phyloP scores from a whole-genome alignment of 2,113 vertebrate species.

The Hippopotamus amphibius region DNA sequence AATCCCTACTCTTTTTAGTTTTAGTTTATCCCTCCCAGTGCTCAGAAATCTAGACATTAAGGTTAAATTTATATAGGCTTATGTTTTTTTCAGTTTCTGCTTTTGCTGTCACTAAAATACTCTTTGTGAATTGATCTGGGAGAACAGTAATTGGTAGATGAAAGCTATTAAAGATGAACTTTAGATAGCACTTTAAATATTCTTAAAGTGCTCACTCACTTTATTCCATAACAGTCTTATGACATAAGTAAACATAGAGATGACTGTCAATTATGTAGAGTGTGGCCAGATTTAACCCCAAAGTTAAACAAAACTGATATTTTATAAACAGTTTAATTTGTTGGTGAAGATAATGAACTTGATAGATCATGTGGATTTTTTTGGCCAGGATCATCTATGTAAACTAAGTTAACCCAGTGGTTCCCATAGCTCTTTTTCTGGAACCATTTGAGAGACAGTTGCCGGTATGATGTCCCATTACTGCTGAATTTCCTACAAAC shows the following conservation, averaged over 20 bases:
- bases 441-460: neutral
- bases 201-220: neutral
- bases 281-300: neutral
- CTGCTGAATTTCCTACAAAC: neutral
- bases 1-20: neutral
- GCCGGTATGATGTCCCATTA: neutral
- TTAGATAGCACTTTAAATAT: neutral
- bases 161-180: constrained; percentile 7
- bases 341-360: neutral
- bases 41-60: constrained; percentile 16
- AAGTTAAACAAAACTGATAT: neutral
- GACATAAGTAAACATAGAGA: neutral
- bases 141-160: neutral
- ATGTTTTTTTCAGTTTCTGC: neutral
- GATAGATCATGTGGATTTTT: neutral
- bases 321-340: neutral
- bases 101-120: neutral
- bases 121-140: neutral
- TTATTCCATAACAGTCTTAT: neutral
- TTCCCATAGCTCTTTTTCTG: constrained; percentile 7
- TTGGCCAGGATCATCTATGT: neutral
- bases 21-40: constrained; percentile 2
- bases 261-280: neutral
- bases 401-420: neutral
- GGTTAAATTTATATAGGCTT: neutral